Base-by-base conservation (phyloP, 2,888 invertebrate genomes). In the Apoda limacodes region DNA sequence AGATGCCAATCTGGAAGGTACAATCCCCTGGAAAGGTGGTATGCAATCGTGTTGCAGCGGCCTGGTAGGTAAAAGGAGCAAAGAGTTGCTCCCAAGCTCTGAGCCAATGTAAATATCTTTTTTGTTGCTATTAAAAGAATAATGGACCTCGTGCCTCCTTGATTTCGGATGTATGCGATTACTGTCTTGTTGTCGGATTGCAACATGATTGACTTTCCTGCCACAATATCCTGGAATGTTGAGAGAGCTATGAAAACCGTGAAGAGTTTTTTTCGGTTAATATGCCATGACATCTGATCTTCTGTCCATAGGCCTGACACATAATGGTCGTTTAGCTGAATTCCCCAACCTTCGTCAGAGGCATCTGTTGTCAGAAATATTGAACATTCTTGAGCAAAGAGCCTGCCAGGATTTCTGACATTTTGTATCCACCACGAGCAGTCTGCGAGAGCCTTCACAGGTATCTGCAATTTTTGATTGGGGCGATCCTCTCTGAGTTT, bases 51-150 rank as follows among this genome's bases (percentile, higher is more conserved):
- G 17, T 43, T 43, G 35, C 37, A 42, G 9, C 19, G 23, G 2
- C 43, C 43, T 5, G 46, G 46, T 3, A 45, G 17, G 29, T 44
- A 42, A 1, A 32, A 28, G 1, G 42, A n/a, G n/a, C n/a, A n/a
- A n/a, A n/a, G n/a, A n/a, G n/a, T n/a, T n/a, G n/a, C n/a, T n/a
- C 42, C 19, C 12, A 14, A 23, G 10, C n/a, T n/a, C n/a, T n/a
- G 24, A 14, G 26, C 26, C 3, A 44, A 6, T 3, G 28, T 3
- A 2, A 42, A 22, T 2, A 42, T 32, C 5, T 32, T 26, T 6
- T 6, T 7, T 7, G 37, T 12, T 7, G 21, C 25, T 7, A 31
- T 17, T 6, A 39, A 13, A 3, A 36, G 25, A 1, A 4, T 13
- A 5, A 13, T 5, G 10, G 41, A 39, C 17, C 32, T 38, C 12